phyloP scores from a whole-genome alignment of 2,113 vertebrate genomes.

The Cryptomyrus ogoouensis region DNA sequence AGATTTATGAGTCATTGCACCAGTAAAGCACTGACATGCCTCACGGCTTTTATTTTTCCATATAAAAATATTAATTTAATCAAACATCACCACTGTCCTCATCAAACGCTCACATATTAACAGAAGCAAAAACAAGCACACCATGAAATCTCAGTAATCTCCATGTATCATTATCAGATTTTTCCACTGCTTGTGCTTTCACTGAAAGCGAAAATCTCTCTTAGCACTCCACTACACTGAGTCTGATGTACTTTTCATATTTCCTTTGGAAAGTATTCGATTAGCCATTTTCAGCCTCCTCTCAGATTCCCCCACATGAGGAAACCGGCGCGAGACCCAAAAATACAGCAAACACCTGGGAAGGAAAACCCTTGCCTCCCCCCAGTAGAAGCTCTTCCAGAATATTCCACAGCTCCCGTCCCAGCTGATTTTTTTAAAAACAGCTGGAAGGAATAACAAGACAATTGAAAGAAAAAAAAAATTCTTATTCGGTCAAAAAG shows the following conservation, averaged over 20 bases:
- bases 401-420: background rate
- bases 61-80: slow-evolving; percentile 47
- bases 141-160: slow-evolving; percentile 9
- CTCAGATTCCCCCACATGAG: background rate
- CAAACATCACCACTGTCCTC: slow-evolving; percentile 14
- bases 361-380: background rate
- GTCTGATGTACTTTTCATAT: slow-evolving; percentile 30
- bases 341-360: background rate
- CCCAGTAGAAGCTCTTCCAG: background rate
- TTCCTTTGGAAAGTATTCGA: slow-evolving; percentile 47
- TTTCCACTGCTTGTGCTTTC: slow-evolving; percentile 62
- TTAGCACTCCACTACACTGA: slow-evolving; percentile 51
- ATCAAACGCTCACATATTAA: slow-evolving; percentile 35
- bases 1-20: background rate
- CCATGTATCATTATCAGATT: background rate
- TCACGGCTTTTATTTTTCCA: slow-evolving; percentile 37
- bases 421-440: background rate
- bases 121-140: slow-evolving; percentile 25
- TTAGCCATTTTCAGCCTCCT: slow-evolving; percentile 14
- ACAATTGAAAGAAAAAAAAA: background rate
- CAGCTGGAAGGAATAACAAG: background rate
- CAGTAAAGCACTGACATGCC: slow-evolving; percentile 19
- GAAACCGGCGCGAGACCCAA: background rate
- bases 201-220: slow-evolving; percentile 75
- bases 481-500: background rate